Percentiles rank a stretch among this genome's conserved stretches.
Evolutionary conservation across 2,888 invertebrate genomes (phyloP).

Genomic region (Macropis europaea): DNA sequence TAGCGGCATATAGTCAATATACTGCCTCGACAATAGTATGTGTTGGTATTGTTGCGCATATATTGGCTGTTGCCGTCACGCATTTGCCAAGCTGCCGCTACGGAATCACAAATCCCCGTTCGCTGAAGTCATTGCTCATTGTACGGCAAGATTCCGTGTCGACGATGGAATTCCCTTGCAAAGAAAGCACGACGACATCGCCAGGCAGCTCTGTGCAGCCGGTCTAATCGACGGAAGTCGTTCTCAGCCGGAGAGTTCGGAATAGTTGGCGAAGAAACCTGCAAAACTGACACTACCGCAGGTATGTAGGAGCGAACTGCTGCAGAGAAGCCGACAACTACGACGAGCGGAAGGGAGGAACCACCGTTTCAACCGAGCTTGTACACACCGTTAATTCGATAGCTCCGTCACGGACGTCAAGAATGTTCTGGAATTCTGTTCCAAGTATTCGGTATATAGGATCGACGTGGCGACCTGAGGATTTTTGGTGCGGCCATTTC

Average conservation of each 20-base stretch:
- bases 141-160: conserved; percentile 3
- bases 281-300: conserved; percentile 62
- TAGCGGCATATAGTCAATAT: not conserved
- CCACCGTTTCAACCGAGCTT: conserved; percentile 37
- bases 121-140: conserved; percentile 15
- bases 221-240: conserved; percentile 55
- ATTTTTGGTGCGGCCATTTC: conserved; percentile 51
- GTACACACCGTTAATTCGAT: conserved; percentile 61
- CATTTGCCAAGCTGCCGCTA: not conserved
- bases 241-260: conserved; percentile 36
- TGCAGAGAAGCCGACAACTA: conserved; percentile 41
- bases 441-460: conserved; percentile 53
- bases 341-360: conserved; percentile 13
- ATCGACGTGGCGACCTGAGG: conserved; percentile 22
- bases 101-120: not conserved
- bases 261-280: conserved; percentile 62
- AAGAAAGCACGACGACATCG: conserved; percentile 35
- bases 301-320: conserved; percentile 43
- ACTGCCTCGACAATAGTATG: not conserved
- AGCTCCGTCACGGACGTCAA: conserved; percentile 60
- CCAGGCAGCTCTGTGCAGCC: not conserved
- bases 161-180: conserved; percentile 35
- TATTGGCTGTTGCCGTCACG: not conserved
- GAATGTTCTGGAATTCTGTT: conserved; percentile 63
- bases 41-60: not conserved